phyloP scores from a whole-genome alignment of 2,888 invertebrate species.

The Drosophila pseudotalamancana region DNA sequence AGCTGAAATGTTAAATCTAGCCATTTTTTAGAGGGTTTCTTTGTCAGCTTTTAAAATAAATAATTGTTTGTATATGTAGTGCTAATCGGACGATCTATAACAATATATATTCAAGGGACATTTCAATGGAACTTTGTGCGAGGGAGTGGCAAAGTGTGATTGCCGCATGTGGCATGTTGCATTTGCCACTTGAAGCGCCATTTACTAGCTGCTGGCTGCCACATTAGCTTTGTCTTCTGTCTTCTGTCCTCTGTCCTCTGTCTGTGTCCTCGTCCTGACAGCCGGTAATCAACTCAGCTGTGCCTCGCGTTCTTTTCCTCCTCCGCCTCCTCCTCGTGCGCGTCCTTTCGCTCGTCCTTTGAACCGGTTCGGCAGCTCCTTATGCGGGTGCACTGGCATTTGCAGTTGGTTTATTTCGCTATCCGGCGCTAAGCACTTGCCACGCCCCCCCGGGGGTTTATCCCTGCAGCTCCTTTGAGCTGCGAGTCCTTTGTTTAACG shows the following conservation, averaged over 20 bases:
- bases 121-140: not conserved
- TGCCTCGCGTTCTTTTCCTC: too few relatives aligned
- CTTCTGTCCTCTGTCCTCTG: conserved; percentile 58
- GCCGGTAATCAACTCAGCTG: conserved; percentile 73
- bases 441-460: not conserved
- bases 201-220: conserved; percentile 23
- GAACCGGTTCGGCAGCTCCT: conserved; percentile 36
- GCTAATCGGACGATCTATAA: too few relatives aligned
- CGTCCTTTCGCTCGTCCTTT: too few relatives aligned
- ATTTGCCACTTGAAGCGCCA: conserved; percentile 30
- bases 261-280: conserved; percentile 45
- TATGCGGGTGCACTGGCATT: conserved; percentile 32
- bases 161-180: conserved; percentile 50
- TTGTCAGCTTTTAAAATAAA: too few relatives aligned
- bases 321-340: too few relatives aligned
- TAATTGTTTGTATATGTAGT: too few relatives aligned
- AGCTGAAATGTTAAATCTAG: too few relatives aligned
- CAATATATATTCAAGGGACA: too few relatives aligned
- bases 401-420: conserved; percentile 32
- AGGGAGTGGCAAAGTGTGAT: conserved; percentile 6
- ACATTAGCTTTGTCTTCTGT: conserved; percentile 51
- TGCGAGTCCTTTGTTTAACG: conserved; percentile 62
- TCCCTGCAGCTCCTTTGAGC: conserved; percentile 16
- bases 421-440: too few relatives aligned
- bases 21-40: too few relatives aligned